These are phyloP conservation scores for Phenganax subtilis DNA, from an alignment of 92 coral and sea anemone genomes.

Conservation along the genomic window DNA sequence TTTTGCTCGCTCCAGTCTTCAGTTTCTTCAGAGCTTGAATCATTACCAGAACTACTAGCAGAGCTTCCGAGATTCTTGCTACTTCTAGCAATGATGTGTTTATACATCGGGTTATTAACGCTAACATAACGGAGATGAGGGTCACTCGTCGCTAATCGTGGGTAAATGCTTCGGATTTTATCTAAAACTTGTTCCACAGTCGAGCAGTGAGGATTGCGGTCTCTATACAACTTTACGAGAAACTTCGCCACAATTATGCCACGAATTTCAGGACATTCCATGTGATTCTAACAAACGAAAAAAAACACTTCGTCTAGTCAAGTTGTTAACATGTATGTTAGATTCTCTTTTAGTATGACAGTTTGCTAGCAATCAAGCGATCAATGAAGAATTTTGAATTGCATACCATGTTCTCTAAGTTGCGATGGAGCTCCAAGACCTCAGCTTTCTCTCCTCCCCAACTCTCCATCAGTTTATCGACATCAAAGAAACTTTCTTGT, in stretches of 20 bases:
- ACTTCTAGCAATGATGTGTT: background rate
- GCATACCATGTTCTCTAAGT: no score
- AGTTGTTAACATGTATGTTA: background rate
- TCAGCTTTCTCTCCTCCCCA: background rate
- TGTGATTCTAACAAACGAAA: no score
- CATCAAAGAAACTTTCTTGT: constrained; percentile 6
- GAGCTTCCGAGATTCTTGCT: background rate
- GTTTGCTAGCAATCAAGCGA: no score
- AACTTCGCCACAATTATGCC: background rate
- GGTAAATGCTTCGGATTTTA: constrained; percentile 10
- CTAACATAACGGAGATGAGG: background rate
- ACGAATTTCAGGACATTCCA: background rate
- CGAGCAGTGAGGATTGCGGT: background rate
- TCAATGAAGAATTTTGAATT: no score
- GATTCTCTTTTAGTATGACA: no score
- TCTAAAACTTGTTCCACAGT: constrained; percentile 4
- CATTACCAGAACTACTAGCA: no score
- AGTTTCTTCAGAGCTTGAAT: no score
- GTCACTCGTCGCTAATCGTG: constrained; percentile 1
- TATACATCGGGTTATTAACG: background rate
- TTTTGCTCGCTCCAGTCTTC: background rate
- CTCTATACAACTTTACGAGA: background rate
- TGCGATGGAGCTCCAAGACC: background rate
- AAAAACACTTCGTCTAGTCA: background rate
- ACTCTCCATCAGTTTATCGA: background rate